Conservation (phyloP, 1,140 invertebrate genomes). For the Penaeus vannamei region DNA sequence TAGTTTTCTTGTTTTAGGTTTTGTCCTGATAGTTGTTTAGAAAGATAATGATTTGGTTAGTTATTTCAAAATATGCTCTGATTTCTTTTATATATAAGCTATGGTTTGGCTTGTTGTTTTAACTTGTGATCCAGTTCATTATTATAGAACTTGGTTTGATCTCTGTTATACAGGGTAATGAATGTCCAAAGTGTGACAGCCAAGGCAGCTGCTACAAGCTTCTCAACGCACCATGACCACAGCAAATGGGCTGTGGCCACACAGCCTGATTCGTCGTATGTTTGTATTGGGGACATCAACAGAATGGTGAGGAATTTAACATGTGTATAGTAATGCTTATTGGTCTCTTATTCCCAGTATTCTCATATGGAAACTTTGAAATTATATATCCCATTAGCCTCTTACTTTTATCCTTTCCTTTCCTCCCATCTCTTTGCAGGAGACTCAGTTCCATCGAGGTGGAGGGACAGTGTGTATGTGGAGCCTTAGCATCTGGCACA, state of each 20-base stretch:
- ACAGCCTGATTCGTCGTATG: conserved; percentile 77
- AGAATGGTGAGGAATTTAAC: conserved; percentile 78
- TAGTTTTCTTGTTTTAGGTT: neutral
- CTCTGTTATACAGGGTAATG: conserved; percentile 72
- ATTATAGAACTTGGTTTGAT: neutral
- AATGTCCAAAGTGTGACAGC: conserved; percentile 76
- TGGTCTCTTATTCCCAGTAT: neutral
- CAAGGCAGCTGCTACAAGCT: conserved; percentile 72
- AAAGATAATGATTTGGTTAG: no score
- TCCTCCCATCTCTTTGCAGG: conserved; percentile 41
- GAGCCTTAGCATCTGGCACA: conserved; percentile 74
- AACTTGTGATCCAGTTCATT: neutral
- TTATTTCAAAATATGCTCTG: no score
- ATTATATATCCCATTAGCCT: neutral
- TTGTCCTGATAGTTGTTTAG: neutral
- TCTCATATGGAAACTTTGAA: neutral
- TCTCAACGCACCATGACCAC: conserved; percentile 86
- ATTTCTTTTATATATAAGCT: neutral
- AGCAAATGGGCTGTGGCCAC: conserved; percentile 91
- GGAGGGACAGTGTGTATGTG: conserved; percentile 87
- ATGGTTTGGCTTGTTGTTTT: neutral
- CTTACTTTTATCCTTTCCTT: neutral
- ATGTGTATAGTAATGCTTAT: no score
- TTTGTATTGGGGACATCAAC: conserved; percentile 95
- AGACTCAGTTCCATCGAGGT: conserved; percentile 82